phyloP scores from a whole-genome alignment of 2,797 vertebrate species.

The Gobionotothen gibberifrons region DNA sequence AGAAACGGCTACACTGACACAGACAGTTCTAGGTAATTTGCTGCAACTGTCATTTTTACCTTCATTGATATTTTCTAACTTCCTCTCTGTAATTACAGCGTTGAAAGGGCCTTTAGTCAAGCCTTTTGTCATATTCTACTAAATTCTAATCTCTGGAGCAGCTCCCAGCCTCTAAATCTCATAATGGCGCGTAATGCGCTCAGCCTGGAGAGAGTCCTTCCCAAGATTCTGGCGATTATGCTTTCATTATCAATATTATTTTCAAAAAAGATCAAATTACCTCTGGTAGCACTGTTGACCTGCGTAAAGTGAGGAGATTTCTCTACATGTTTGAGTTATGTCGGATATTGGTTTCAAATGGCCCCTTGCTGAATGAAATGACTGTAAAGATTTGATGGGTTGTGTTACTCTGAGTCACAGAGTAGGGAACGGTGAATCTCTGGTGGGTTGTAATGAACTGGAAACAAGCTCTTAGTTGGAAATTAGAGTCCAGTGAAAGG shows the following conservation, averaged over 20 bases:
- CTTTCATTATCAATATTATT: slow-evolving; percentile 72
- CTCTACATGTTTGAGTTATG: slow-evolving; percentile 62
- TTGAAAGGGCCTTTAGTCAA: slow-evolving; percentile 48
- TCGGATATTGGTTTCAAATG: slow-evolving; percentile 75
- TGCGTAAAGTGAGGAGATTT: slow-evolving; percentile 55
- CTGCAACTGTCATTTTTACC: slow-evolving; percentile 9
- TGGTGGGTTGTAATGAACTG: slow-evolving; percentile 71
- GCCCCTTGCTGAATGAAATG: slow-evolving; percentile 63
- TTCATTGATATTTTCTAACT: slow-evolving; percentile 16
- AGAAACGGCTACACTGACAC: neutral
- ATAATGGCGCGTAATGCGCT: slow-evolving; percentile 65
- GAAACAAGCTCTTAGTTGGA: slow-evolving; percentile 62
- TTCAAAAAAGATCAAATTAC: slow-evolving; percentile 61
- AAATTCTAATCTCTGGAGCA: slow-evolving; percentile 50
- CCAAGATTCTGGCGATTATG: slow-evolving; percentile 61
- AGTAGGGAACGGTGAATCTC: slow-evolving; percentile 61
- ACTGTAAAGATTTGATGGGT: slow-evolving; percentile 76
- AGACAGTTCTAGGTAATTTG: slow-evolving; percentile 9
- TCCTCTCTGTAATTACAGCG: slow-evolving; percentile 38
- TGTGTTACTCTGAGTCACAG: slow-evolving; percentile 68
- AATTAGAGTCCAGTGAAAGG: slow-evolving; percentile 54
- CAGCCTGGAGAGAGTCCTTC: slow-evolving; percentile 41
- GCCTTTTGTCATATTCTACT: slow-evolving; percentile 53
- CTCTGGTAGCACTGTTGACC: slow-evolving; percentile 49
- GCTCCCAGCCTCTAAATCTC: slow-evolving; percentile 63